Evolutionary conservation across 2,113 vertebrate genomes (phyloP), one percentile per base, ranked within the genome.

Genomic region (Xyliphius kryptos): DNA sequence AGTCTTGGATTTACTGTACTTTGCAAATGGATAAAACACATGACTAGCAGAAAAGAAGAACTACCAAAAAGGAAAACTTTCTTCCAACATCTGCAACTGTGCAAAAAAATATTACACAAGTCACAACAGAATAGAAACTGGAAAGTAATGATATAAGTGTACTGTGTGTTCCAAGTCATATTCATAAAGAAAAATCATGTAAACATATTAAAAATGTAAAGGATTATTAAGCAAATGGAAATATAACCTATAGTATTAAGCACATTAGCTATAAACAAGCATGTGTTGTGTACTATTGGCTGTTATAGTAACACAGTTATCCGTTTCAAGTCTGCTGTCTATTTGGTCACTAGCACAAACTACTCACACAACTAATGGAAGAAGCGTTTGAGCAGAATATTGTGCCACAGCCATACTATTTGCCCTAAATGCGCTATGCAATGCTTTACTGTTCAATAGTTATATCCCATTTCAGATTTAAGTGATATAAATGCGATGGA

Each of bases 401-500:
- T 19, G 71, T 72, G 56, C 64, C 48, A 47, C 64, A 66, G 60
- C n/a, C 43, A 59, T 53, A 58, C 54, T 41, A 51, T 58, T 20
- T 49, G 16, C 61, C 52, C 51, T 51, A 63, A 69, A 76, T 73
- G 62, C 47, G 62, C 36, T 61, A 49, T 46, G 20, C 15, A 21
- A 43, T 19, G 36, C 14, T 19, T 55, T 44, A 46, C 52, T 38
- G 44, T 52, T 19, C 20, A n/a, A 41, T 22, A 11, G 47, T 20
- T 43, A 21, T 57, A 51, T 47, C 5, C 19, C 17, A 46, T 66
- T 43, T 13, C 3, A 9, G 1, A 54, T 16, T 71, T 85, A 93
- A 79, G 91, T 93, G 83, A 97, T 94, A 84, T 97, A 97, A 82
- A 97, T 92, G 41, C 93, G 91, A 72, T 97, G 93, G 71, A n/a